Evolutionary conservation across 2,797 vertebrate species (phyloP).

Genomic region (Sylvilagus floridanus): DNA sequence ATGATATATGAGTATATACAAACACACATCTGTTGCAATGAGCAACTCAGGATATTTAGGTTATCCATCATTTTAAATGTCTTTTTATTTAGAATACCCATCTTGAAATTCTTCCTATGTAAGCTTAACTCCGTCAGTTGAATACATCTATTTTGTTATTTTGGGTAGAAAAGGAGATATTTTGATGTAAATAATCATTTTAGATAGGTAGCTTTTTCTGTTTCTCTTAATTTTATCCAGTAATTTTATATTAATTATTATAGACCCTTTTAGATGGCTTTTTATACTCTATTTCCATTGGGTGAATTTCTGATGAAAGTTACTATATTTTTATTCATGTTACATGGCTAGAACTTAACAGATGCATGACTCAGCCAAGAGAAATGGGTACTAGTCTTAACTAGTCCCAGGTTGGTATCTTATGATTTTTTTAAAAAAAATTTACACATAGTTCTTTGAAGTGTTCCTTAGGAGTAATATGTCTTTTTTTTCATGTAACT

Average conservation of each 20-base stretch:
- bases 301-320: neutral
- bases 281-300: neutral
- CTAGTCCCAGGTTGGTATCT: neutral
- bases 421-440: neutral
- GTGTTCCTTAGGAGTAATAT: neutral
- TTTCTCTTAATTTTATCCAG: neutral
- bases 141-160: constrained; percentile 20
- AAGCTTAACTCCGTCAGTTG: neutral
- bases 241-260: constrained; percentile 4
- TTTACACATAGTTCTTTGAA: neutral
- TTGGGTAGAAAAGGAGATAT: neutral
- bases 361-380: neutral
- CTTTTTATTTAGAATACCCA: no score
- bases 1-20: no score
- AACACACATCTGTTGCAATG: no score
- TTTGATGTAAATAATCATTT: neutral
- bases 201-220: neutral
- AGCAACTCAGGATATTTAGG: no score
- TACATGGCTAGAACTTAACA: neutral
- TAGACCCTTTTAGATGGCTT: neutral
- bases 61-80: no score
- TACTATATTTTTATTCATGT: neutral
- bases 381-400: neutral
- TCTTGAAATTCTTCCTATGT: neutral
- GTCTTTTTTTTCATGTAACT: neutral